Evolutionary conservation across 2,888 invertebrate genomes (phyloP), one percentile per base, ranked within the genome.

Genomic region (Azorinus chamasolen): DNA sequence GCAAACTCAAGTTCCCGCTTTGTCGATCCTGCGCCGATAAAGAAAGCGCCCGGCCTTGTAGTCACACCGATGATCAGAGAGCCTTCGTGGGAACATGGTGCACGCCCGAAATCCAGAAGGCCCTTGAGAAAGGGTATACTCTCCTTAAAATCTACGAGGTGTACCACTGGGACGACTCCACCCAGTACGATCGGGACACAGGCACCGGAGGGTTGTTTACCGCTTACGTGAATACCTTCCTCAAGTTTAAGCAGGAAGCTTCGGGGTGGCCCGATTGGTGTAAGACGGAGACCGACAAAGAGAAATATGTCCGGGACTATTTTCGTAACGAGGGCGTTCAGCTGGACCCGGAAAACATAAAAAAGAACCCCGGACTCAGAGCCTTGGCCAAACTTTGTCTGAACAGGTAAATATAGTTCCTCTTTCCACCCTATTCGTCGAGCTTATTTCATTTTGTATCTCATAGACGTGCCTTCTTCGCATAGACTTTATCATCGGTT

Each of bases 31-130:
- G 80, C 62, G 75, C 37, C 1, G 87, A 91, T 27, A 73, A 54
- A 20, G 45, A 85, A 46, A 66, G 76, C 48, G 77, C 85, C 45
- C 46, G 65, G 2, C 27, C 58, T 2, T 93, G 93, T 68, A 37
- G 16, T 1, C 91, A 93, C 69, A 78, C 64, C 14, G 73, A 87
- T 12, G 74, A 78, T 25, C 83, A 90, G 14, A 74, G 89, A 54
- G 57, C 59, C 3, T 66, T 92, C 2, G 63, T 39, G 0, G 89
- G 93, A 10, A 90, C 91, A 2, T 93, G 89, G 91, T 88, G 92
- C n/a, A 83, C 86, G 1, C 89, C 88, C 18, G 93, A 93, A 78
- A 53, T 93, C 0, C 32, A 83, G 39, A 88, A 85, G 72, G 93
- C 92, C 4, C 27, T 91, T 0, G 78, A 61, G 76, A 74, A 79